Evolutionary conservation across 2,888 invertebrate genomes (phyloP).

Genomic region (Trypoxylon attenuatum): DNA sequence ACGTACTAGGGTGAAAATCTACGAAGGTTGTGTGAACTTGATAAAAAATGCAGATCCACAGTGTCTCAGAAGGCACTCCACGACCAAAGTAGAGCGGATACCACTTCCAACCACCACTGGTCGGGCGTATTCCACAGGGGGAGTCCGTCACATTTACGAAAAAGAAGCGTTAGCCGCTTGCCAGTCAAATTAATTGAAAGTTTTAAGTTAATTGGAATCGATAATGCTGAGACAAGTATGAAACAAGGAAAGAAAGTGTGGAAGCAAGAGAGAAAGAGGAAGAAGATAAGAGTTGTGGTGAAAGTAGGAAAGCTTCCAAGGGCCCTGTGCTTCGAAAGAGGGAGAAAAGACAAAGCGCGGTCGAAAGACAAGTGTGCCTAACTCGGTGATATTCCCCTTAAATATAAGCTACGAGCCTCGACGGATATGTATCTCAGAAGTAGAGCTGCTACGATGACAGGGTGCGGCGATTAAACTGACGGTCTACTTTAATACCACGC

Average conservation of each 20-base stretch:
- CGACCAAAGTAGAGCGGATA: too few species aligned
- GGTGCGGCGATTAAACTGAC: constrained; percentile 21
- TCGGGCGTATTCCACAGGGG: constrained; percentile 50
- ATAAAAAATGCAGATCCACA: too few species aligned
- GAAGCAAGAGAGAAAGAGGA: too few species aligned
- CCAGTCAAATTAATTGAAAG: constrained; percentile 68
- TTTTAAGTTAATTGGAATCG: constrained; percentile 66
- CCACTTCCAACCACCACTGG: constrained; percentile 55
- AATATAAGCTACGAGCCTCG: not conserved
- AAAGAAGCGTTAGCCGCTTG: constrained; percentile 56
- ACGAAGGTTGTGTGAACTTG: too few species aligned
- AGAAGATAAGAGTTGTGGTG: constrained; percentile 10
- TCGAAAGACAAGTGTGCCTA: constrained; percentile 1
- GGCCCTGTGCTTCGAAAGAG: not conserved
- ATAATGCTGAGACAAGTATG: constrained; percentile 51
- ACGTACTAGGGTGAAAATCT: too few species aligned
- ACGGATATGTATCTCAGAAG: not conserved
- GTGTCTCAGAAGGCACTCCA: too few species aligned
- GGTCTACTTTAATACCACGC: constrained; percentile 44
- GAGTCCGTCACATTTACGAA: constrained; percentile 48
- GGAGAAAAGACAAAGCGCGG: constrained; percentile 14
- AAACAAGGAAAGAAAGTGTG: constrained; percentile 18
- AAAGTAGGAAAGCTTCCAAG: not conserved
- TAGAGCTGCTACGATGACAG: constrained; percentile 3
- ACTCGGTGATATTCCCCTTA: constrained; percentile 28